phyloP scores from a whole-genome alignment of 1,140 invertebrate species.

The Heliconius nattereri region DNA sequence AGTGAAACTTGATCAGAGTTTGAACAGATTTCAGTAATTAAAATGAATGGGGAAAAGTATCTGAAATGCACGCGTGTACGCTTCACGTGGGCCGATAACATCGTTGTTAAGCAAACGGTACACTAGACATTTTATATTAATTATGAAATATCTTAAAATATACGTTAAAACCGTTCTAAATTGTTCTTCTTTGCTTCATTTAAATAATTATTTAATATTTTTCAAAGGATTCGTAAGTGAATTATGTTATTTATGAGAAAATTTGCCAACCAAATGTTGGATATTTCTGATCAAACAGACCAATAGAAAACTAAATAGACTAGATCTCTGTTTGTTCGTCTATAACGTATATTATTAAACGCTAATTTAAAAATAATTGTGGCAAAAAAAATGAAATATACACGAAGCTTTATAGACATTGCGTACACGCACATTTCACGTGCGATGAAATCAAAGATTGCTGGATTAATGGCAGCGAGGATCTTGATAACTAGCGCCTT shows the following conservation, averaged over 20 bases:
- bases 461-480: slow-evolving; percentile 52
- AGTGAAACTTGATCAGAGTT: slow-evolving; percentile 37
- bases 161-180: background rate
- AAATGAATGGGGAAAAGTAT: slow-evolving; percentile 47
- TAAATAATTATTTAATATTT: no score
- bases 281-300: background rate
- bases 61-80: slow-evolving; percentile 40
- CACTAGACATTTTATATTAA: slow-evolving; percentile 23
- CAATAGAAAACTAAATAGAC: background rate
- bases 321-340: background rate
- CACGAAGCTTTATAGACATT: slow-evolving; percentile 36
- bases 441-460: slow-evolving; percentile 56
- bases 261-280: background rate
- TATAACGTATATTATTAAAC: background rate
- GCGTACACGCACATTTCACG: slow-evolving; percentile 46
- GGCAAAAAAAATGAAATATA: slow-evolving; percentile 15
- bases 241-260: background rate
- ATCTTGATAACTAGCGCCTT: slow-evolving; percentile 48
- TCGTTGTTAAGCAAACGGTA: slow-evolving; percentile 41
- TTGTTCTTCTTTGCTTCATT: background rate
- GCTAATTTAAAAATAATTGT: slow-evolving; percentile 7
- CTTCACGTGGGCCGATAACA: slow-evolving; percentile 43
- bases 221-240: no score
- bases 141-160: background rate
- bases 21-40: slow-evolving; percentile 43